Conservation (phyloP, 2,888 invertebrate genomes). For the Latheticus oryzae region DNA sequence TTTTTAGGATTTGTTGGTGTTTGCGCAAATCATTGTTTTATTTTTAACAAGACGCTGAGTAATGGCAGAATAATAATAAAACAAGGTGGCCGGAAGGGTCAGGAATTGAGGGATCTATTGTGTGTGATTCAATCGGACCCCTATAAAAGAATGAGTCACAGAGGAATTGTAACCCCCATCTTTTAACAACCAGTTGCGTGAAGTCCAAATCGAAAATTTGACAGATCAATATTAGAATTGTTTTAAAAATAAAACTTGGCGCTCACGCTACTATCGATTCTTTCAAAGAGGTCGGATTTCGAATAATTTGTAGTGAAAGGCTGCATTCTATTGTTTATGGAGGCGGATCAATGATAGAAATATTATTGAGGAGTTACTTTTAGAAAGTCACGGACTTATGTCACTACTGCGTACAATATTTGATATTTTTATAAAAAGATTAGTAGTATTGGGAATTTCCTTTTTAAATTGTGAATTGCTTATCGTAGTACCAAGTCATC, state of each 20-base stretch:
- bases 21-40: conserved; percentile 5
- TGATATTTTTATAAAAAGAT: too few relatives aligned
- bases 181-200: conserved; percentile 40
- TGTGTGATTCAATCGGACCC: conserved; percentile 52
- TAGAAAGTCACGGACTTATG: conserved; percentile 19
- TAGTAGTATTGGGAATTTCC: too few relatives aligned
- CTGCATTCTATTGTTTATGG: conserved; percentile 17
- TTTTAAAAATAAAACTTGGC: conserved; percentile 21
- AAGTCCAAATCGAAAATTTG: conserved; percentile 26
- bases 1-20: conserved; percentile 9
- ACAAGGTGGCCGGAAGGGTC: conserved; percentile 45
- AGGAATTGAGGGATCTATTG: conserved; percentile 45
- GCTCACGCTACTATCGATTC: conserved; percentile 26
- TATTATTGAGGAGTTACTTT: background rate
- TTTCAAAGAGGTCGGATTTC: conserved; percentile 11
- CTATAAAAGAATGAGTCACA: conserved; percentile 51
- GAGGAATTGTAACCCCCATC: conserved; percentile 51
- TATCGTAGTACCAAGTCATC: too few relatives aligned
- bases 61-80: conserved; percentile 23
- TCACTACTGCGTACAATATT: conserved; percentile 1
- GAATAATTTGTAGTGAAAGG: conserved; percentile 22
- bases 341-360: conserved; percentile 10
- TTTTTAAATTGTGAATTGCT: too few relatives aligned
- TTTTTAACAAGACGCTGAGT: conserved; percentile 3
- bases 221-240: conserved; percentile 15